These are phyloP conservation scores for Perithous albicinctus DNA, from an alignment of 2,888 invertebrate genomes.

Conservation along the genomic window DNA sequence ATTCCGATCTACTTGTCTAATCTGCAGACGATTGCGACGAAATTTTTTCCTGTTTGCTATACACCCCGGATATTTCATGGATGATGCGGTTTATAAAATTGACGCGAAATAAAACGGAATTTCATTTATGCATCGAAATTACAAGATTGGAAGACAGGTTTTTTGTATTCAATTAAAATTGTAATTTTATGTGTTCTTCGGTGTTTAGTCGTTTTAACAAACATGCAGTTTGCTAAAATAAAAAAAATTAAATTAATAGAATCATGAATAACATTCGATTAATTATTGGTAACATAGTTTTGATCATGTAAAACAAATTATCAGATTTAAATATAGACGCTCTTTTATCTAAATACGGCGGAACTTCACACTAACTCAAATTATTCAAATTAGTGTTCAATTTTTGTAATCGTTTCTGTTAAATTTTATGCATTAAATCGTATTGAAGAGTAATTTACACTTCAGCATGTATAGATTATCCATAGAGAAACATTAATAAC, in stretches of 20 bases:
- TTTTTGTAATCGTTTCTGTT: too few relatives aligned
- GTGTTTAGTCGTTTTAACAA: background rate
- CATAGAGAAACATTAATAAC: too few relatives aligned
- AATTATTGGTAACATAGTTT: too few relatives aligned
- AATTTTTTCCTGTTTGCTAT: background rate
- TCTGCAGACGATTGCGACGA: background rate
- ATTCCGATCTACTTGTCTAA: background rate
- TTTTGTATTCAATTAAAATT: background rate
- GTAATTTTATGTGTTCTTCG: background rate
- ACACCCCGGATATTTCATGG: background rate
- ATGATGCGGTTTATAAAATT: background rate
- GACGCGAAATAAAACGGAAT: background rate
- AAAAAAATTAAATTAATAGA: background rate
- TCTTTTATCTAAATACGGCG: too few relatives aligned
- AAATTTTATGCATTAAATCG: too few relatives aligned
- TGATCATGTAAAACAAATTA: too few relatives aligned
- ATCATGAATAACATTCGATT: too few relatives aligned
- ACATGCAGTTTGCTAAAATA: background rate
- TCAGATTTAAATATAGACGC: too few relatives aligned
- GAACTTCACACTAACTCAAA: too few relatives aligned
- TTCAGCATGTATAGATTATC: too few relatives aligned
- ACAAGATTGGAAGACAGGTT: background rate
- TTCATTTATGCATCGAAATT: background rate
- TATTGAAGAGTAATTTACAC: too few relatives aligned
- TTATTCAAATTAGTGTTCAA: too few relatives aligned